Conservation (phyloP, 2,797 vertebrate species). For the Philypnodon macrostomus region DNA sequence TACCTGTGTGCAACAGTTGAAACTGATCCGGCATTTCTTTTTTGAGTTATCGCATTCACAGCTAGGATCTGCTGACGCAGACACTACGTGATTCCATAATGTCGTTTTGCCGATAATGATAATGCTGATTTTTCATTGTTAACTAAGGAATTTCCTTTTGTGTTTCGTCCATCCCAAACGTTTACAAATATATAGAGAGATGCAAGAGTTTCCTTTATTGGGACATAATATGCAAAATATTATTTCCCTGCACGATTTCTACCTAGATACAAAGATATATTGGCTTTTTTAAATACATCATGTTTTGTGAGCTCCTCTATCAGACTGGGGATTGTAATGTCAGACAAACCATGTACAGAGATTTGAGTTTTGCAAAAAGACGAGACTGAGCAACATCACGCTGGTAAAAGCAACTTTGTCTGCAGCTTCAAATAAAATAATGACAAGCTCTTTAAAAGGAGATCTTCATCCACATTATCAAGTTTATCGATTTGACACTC, state of each 20-base stretch:
- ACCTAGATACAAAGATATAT: constrained; percentile 14
- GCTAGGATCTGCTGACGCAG: too few species aligned
- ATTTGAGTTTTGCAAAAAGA: constrained; percentile 8
- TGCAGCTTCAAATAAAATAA: constrained; percentile 32
- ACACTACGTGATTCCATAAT: too few species aligned
- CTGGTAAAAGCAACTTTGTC: constrained; percentile 13
- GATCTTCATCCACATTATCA: constrained; percentile 2
- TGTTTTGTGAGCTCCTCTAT: constrained; percentile 9
- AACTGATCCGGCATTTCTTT: too few species aligned
- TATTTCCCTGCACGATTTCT: constrained; percentile 18
- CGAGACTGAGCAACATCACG: background rate
- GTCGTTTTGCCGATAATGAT: too few species aligned
- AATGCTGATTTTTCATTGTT: constrained; percentile 4
- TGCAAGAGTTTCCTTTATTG: constrained; percentile 15
- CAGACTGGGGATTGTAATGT: constrained; percentile 3
- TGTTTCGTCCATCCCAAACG: constrained; percentile 15
- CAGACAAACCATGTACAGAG: constrained; percentile 5
- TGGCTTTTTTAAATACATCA: constrained; percentile 8
- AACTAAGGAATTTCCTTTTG: background rate
- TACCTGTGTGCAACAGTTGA: too few species aligned
- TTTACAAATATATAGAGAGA: constrained; percentile 11
- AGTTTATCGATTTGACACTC: constrained; percentile 3
- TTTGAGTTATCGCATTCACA: too few species aligned
- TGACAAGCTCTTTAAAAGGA: constrained; percentile 15
- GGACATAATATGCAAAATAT: constrained; percentile 30